phyloP scores from a whole-genome alignment of 2,797 vertebrate genomes.

The Oreortyx pictus region DNA sequence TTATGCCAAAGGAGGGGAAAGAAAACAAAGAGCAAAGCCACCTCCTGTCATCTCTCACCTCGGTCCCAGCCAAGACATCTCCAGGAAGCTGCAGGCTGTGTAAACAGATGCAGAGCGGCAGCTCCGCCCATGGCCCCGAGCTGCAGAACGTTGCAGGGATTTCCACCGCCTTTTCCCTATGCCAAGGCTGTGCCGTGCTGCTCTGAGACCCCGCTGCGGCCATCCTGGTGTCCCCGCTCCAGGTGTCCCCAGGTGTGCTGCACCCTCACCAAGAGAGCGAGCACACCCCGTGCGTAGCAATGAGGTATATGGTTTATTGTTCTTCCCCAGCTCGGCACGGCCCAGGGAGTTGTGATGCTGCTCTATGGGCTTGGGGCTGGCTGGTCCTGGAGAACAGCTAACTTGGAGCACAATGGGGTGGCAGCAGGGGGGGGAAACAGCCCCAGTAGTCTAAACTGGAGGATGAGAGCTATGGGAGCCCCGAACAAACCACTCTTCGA shows the following conservation, averaged over 20 bases:
- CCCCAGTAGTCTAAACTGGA: background rate
- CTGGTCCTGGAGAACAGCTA: background rate
- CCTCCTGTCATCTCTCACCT: background rate
- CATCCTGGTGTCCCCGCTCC: background rate
- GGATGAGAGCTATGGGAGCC: rapidly evolving
- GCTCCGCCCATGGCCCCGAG: background rate
- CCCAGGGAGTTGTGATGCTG: background rate
- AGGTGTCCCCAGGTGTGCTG: background rate
- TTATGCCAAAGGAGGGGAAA: background rate
- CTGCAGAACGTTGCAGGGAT: background rate
- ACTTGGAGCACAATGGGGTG: background rate
- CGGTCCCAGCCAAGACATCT: background rate
- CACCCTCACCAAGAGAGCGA: background rate
- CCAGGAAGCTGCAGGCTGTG: background rate
- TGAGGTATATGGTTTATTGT: constrained; percentile 51
- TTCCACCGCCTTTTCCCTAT: background rate
- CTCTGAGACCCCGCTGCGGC: background rate
- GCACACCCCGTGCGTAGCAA: rapidly evolving
- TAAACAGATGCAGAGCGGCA: background rate
- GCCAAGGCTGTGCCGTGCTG: background rate
- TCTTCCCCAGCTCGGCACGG: rapidly evolving
- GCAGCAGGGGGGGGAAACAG: too few species aligned
- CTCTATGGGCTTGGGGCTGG: background rate
- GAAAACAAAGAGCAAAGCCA: background rate
- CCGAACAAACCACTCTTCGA: background rate